These are phyloP conservation scores for Diaprepes abbreviatus DNA, from an alignment of 2,888 invertebrate genomes.

Conservation along the genomic window DNA sequence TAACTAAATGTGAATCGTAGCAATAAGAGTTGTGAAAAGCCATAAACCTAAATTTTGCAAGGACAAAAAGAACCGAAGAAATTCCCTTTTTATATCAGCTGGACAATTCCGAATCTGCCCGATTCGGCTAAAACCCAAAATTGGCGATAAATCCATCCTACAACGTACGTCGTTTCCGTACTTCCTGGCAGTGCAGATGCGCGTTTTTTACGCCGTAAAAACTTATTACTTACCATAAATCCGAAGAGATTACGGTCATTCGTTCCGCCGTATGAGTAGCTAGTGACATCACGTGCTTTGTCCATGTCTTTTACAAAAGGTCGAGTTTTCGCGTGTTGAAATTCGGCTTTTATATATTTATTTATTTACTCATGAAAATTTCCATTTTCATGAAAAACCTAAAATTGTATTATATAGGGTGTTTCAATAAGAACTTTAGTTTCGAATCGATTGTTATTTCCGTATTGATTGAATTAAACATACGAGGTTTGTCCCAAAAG, in stretches of 20 bases:
- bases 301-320: slow-evolving; percentile 21
- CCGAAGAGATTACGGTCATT: slow-evolving; percentile 47
- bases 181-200: slow-evolving; percentile 28
- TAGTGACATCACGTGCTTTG: slow-evolving; percentile 24
- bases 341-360: no score
- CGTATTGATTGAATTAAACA: no score
- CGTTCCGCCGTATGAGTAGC: slow-evolving; percentile 32
- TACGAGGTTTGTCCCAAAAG: no score
- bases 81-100: slow-evolving; percentile 2
- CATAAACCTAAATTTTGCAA: background rate
- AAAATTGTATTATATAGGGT: no score
- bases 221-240: slow-evolving; percentile 50
- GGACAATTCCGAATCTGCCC: slow-evolving; percentile 16
- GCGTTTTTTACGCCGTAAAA: slow-evolving; percentile 47
- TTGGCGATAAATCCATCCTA: slow-evolving; percentile 40
- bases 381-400: no score
- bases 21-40: background rate
- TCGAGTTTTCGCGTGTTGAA: slow-evolving; percentile 25
- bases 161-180: slow-evolving; percentile 32
- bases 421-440: no score
- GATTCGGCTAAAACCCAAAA: slow-evolving; percentile 21
- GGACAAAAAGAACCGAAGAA: background rate
- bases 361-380: no score
- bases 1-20: background rate
- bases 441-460: no score